Conservation (phyloP, 1,140 invertebrate genomes). For the Orussus abietinus region DNA sequence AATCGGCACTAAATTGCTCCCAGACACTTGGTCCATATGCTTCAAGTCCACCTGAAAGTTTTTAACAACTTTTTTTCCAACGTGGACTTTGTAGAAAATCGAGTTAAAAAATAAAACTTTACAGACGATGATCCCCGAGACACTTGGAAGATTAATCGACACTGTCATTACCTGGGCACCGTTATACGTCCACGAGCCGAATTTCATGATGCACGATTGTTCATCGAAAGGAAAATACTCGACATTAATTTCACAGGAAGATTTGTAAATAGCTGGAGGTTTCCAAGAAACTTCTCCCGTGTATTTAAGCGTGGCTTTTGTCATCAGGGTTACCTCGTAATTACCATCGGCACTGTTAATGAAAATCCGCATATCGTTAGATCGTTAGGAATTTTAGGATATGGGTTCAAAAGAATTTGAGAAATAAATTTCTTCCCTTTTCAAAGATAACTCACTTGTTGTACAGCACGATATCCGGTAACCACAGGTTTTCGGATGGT, state of each 20-base stretch:
- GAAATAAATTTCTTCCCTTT: neutral
- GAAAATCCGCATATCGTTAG: slow-evolving; percentile 8
- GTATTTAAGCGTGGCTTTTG: slow-evolving; percentile 87
- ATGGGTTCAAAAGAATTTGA: neutral
- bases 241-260: slow-evolving; percentile 92
- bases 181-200: slow-evolving; percentile 94
- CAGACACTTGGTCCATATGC: slow-evolving; percentile 73
- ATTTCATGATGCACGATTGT: slow-evolving; percentile 92
- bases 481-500: slow-evolving; percentile 89
- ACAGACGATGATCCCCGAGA: neutral
- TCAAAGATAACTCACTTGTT: slow-evolving; percentile 70
- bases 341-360: slow-evolving; percentile 86
- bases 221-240: slow-evolving; percentile 96
- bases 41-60: slow-evolving; percentile 74
- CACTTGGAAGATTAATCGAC: neutral
- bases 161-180: slow-evolving; percentile 68
- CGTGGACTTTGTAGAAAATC: too few relatives aligned
- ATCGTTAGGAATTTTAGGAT: neutral
- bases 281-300: slow-evolving; percentile 93
- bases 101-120: neutral
- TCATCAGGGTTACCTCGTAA: slow-evolving; percentile 96
- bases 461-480: slow-evolving; percentile 84
- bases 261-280: slow-evolving; percentile 98
- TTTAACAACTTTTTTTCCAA: too few relatives aligned
- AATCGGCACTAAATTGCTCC: slow-evolving; percentile 72